Base-by-base conservation (phyloP, 1,140 invertebrate species). In the Whitmania pigra region DNA sequence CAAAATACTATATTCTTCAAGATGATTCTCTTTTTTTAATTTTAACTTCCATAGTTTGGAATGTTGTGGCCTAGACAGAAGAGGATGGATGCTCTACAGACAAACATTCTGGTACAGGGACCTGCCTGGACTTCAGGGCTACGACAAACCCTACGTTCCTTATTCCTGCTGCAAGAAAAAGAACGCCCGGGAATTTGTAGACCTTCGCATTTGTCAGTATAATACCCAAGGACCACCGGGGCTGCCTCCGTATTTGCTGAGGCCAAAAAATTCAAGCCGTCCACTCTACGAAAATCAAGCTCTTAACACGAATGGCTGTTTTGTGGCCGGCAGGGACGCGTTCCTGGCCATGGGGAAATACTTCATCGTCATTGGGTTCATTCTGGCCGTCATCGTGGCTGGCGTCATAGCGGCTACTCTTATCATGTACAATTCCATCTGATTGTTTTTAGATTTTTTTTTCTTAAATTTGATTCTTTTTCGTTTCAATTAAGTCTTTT, bases 81-180 rank as follows among this genome's bases (percentile, higher is more conserved):
- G 49, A 49, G 69, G 69, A 20, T 70, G 69, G 69, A 25, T 53
- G 22, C 40, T 70, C 0, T 70, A 70, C 43, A 20, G 69, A 22
- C 69, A 70, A 27, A 53, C 69, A 53, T 70, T 49, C n/a, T 70
- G 69, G 69, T 70, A 70, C 29, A 49, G 25, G 29, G 69, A 70
- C 43, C 53, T 70, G 49, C 69, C 69, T 49, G 69, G 69, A 22
- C 31, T 70, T n/a, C 31, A 70, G 53, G 18, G 43, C 22, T 63
- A 25, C 57, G 57, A 63, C 57, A 63, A 63, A 17, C 57, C 57
- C 4, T 63, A 63, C 57, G 57, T 63, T 22, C 57, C 57, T n/a
- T 31, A 25, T 25, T 63, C 57, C 29, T 63, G 57, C 20, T 63
- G 57, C 11, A 63, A 63, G 29, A 63, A 31, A n/a, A 22, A 13